These are phyloP conservation scores for Pristionchus japonicus DNA, from an alignment of 2,888 invertebrate genomes.

Conservation along the genomic window DNA sequence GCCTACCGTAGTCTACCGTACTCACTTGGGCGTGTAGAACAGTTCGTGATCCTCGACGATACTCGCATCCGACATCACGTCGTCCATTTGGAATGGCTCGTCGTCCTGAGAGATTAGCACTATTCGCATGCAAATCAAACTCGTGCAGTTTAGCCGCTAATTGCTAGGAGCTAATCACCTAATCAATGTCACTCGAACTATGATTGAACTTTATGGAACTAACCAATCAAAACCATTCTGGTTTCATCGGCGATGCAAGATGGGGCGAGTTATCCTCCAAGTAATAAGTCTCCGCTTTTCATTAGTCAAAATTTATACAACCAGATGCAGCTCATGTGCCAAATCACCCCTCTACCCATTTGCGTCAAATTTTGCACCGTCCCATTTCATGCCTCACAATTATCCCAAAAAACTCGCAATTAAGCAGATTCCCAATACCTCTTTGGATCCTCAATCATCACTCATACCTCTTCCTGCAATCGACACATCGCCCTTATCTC, in stretches of 20 bases:
- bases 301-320: not conserved
- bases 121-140: too few species aligned
- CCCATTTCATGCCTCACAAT: not conserved
- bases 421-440: not conserved
- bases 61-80: conserved; percentile 30
- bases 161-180: too few species aligned
- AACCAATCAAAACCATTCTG: not conserved
- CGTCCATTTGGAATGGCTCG: conserved; percentile 15
- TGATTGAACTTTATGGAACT: not conserved
- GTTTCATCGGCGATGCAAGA: not conserved
- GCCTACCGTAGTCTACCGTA: not conserved
- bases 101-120: not conserved
- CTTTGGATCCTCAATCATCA: too few species aligned
- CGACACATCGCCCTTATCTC: too few species aligned
- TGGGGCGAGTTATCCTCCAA: too few species aligned
- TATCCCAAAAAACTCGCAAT: not conserved
- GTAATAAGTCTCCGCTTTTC: too few species aligned
- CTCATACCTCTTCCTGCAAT: too few species aligned
- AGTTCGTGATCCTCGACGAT: conserved; percentile 26
- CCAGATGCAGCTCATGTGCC: too few species aligned
- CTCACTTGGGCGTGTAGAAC: not conserved
- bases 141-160: too few species aligned
- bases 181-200: not conserved
- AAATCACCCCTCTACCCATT: not conserved
- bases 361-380: too few species aligned